Percentiles rank a stretch among this genome's conserved stretches.
Conservation (phyloP, 2,888 invertebrate species). For the Netelia virgata region DNA sequence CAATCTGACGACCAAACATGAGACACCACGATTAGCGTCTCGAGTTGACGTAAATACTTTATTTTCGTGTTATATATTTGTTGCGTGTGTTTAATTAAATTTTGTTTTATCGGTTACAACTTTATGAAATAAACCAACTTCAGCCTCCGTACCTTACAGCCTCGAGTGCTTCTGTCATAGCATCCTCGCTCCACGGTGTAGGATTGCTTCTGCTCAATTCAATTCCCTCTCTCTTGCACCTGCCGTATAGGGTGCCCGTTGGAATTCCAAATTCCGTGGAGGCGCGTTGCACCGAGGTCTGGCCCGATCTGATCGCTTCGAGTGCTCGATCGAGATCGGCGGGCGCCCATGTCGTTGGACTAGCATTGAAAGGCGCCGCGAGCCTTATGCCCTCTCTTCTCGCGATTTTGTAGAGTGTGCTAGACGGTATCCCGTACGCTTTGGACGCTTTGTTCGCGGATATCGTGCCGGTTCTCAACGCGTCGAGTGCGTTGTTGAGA, state of each 20-base stretch:
- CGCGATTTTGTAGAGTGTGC: slow-evolving; percentile 96
- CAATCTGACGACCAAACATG: slow-evolving; percentile 91
- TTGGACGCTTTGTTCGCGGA: slow-evolving; percentile 97
- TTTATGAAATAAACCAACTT: slow-evolving; percentile 22
- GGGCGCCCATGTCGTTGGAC: slow-evolving; percentile 95
- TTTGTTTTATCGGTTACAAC: slow-evolving; percentile 36
- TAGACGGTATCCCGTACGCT: slow-evolving; percentile 95
- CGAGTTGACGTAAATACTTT: slow-evolving; percentile 7
- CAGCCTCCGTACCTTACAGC: slow-evolving; percentile 89
- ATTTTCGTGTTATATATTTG: slow-evolving; percentile 11
- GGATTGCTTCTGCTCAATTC: slow-evolving; percentile 95
- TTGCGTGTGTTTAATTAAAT: slow-evolving; percentile 29
- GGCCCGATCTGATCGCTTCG: slow-evolving; percentile 92
- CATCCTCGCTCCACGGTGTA: slow-evolving; percentile 97
- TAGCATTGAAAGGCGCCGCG: slow-evolving; percentile 96
- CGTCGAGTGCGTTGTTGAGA: slow-evolving; percentile 92
- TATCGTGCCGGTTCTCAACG: slow-evolving; percentile 93
- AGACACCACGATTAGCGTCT: slow-evolving; percentile 45
- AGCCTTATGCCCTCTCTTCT: slow-evolving; percentile 95
- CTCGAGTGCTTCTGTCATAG: slow-evolving; percentile 95
- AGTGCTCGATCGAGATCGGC: slow-evolving; percentile 93
- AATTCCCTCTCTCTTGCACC: slow-evolving; percentile 95
- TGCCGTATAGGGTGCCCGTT: slow-evolving; percentile 94
- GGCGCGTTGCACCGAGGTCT: slow-evolving; percentile 94
- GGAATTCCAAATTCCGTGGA: slow-evolving; percentile 95